A percentile compares a stretch with the other conserved stretches of the same genome.
Conservation (phyloP, 2,888 invertebrate genomes). For the Drosophila demipolita region DNA sequence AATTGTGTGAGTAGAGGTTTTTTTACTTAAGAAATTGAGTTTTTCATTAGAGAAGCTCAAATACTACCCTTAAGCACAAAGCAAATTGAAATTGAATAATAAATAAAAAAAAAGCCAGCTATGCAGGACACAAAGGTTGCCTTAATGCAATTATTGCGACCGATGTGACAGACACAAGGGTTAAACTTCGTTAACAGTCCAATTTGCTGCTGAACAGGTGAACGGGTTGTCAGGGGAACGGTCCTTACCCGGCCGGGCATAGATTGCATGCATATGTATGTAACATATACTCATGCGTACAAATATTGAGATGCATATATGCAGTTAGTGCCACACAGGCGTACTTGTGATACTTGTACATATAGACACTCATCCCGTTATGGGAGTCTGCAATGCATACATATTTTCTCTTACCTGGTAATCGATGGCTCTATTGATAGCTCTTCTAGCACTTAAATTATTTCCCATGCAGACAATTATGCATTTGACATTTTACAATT, state of each 20-base stretch:
- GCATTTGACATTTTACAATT: constrained; percentile 6
- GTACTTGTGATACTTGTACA: not conserved
- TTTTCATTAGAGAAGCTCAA: not conserved
- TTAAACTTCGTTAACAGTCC: not conserved
- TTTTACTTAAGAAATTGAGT: not conserved
- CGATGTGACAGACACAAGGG: not conserved
- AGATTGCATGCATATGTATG: constrained; percentile 9
- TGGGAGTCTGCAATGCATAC: not conserved
- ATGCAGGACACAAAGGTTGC: not conserved
- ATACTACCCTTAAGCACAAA: not conserved
- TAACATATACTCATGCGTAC: not conserved
- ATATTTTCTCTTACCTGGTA: constrained; percentile 53
- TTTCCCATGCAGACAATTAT: constrained; percentile 62
- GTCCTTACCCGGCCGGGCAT: not conserved
- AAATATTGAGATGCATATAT: not conserved
- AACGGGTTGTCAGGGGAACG: constrained; percentile 37
- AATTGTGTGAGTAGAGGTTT: not conserved
- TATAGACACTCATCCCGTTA: not conserved
- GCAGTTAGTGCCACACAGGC: constrained; percentile 1
- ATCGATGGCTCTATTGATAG: constrained; percentile 38
- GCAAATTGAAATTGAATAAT: not conserved
- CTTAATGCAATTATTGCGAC: not conserved
- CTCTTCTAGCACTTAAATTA: constrained; percentile 34
- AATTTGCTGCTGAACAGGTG: constrained; percentile 20
- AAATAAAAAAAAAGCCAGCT: not conserved